Evolutionary conservation across 2,888 invertebrate species (phyloP), one percentile per base, ranked within the genome.

Genomic region (Eupithecia subumbrata): DNA sequence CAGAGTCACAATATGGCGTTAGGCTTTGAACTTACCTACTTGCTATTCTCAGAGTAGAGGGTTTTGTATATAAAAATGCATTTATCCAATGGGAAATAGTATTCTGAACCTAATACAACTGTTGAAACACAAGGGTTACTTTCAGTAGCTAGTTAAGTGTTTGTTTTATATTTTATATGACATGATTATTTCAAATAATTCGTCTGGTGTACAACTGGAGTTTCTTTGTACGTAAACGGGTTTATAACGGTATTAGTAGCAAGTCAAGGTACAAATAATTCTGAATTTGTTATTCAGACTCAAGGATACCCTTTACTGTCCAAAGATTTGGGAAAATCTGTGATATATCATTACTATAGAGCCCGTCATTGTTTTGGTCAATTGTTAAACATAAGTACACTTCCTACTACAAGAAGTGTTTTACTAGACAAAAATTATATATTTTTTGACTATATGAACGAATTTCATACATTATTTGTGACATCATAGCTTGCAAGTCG

Each of bases 391-490:
- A 91, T 92, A 93, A 91, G 89, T 88, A 87, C 92, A 91, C 91
- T 91, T 90, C 90, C 90, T 84, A 83, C 82, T 86, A 76, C 84
- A 84, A 82, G 91, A 89, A 89, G 89, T 87, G 93, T 90, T 90
- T 88, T 88, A 80, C 88, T 91, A 93, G 91, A 94, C 94, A 92
- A 94, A 92, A 93, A 80, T 68, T 75, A 92, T 95, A 95, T 95
- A 95, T 95, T 95, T 95, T 95, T 95, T 95, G 95, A 95, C 94
- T 92, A 93, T 92, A 92, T 94, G 94, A 93, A 90, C 90, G 92
- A 92, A 92, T 93, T 92, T 90, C 93, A 91, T 84, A 88, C 84
- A 76, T 77, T 40, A 84, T 91, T 92, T 93, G 93, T 93, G 92
- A 91, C 91, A 88, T 90, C 89, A 90, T 89, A 91, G 91, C 90